Base-by-base conservation (phyloP, 2,888 invertebrate genomes). In the Bembecia ichneumoniformis region DNA sequence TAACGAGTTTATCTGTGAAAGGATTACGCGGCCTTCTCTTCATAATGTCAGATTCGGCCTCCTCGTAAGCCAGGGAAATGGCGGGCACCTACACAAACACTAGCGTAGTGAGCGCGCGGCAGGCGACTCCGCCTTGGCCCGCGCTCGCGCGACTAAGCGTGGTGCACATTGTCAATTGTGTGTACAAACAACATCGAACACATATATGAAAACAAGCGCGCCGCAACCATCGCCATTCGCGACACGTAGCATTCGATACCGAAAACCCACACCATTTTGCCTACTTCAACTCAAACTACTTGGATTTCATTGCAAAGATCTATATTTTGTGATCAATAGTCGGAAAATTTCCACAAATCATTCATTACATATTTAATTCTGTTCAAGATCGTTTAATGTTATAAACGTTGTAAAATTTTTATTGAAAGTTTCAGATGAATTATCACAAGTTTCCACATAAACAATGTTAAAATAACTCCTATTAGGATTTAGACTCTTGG, bases 1-100 rank as follows among this genome's bases (percentile, higher is more conserved):
- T 98, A 88, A 98, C 97, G 87, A 98, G 95, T 91, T 97, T 97
- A 92, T 98, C 97, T 89, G 91, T 92, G 92, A 94, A 93, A 89
- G 97, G 96, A 90, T 97, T 94, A 92, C 97, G 94, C 88, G 97
- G 97, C 90, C 94, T 94, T 89, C 97, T 94, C 93, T 97, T 97
- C 97, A 97, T 97, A 89, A 97, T 97, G 93, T 97, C 97, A 89
- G 95, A 96, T 91, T 97, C 97, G 87, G 97, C 96, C 90, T 95
- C 94, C 92, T 97, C 97, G 91, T 97, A 97, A 89, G 97, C 97
- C 92, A 97, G 92, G 89, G 97, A 97, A 90, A 97, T 97, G 90
- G 97, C 97, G 88, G 97, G 97, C 90, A 96, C 95, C 96, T 95
- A 90, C 82, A 83, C 86, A 87, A 81, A 88, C 76, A 87, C 84